A percentile compares a stretch with the other conserved stretches of the same genome.
Conservation (phyloP, 2,797 vertebrate genomes). For the Poeciliopsis turneri region DNA sequence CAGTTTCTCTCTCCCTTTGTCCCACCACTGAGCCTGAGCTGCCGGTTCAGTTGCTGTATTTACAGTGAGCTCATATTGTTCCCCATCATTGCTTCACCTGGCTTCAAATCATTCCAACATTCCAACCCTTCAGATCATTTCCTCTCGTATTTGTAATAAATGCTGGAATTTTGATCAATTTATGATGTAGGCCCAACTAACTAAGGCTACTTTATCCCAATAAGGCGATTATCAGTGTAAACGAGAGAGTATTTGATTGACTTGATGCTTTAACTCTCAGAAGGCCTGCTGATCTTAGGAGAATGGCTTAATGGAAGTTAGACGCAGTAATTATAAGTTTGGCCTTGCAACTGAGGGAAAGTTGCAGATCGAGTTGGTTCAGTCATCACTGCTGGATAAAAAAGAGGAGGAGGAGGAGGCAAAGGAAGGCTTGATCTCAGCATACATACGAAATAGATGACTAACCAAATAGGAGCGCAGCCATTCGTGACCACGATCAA, state of each 20-base stretch:
- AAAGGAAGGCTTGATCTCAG: constrained; percentile 79
- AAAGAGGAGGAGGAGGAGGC: constrained; percentile 51
- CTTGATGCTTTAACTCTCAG: constrained; percentile 11
- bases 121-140: neutral
- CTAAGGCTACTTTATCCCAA: constrained; percentile 8
- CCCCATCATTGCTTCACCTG: constrained; percentile 3
- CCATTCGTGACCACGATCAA: constrained; percentile 85
- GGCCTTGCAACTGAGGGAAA: constrained; percentile 34
- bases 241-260: neutral
- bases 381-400: constrained; percentile 67
- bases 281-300: constrained; percentile 20
- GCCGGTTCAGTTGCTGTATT: constrained; percentile 27
- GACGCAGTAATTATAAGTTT: constrained; percentile 60
- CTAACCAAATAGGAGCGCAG: constrained; percentile 73
- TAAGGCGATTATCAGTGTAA: neutral
- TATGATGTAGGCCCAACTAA: constrained; percentile 22
- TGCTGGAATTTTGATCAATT: constrained; percentile 34
- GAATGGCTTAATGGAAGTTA: constrained; percentile 29
- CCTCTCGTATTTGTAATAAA: neutral
- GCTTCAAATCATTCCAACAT: neutral
- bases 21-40: constrained; percentile 13
- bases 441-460: constrained; percentile 83
- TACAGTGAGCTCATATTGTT: constrained; percentile 24
- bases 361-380: constrained; percentile 62
- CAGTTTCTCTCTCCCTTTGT: constrained; percentile 17